Evolutionary conservation across 2,113 vertebrate genomes (phyloP).

Genomic region (Eulacestoma nigropectus): DNA sequence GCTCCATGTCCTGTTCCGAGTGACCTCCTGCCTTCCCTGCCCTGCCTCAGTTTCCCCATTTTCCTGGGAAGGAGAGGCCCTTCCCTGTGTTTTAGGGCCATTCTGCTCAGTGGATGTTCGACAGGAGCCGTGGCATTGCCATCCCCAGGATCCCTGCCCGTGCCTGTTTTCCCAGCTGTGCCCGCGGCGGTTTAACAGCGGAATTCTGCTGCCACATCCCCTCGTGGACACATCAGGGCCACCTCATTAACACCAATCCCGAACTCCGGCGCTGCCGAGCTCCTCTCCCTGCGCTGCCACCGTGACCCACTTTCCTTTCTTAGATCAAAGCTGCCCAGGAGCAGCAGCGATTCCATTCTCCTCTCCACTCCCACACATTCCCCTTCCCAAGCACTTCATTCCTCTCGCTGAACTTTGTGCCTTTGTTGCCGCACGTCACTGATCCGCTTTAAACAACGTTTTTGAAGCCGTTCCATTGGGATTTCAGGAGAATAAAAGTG

Average conservation of each 20-base stretch:
- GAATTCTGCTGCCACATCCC: neutral
- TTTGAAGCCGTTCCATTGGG: neutral
- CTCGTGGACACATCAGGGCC: neutral
- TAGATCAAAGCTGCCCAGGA: neutral
- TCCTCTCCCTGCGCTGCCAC: neutral
- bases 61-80: neutral
- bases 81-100: neutral
- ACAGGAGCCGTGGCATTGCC: neutral
- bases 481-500: neutral
- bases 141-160: no score
- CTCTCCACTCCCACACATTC: neutral
- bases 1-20: rapidly evolving
- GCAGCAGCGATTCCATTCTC: neutral
- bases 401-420: neutral
- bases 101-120: neutral
- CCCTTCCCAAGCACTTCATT: neutral
- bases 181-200: rapidly evolving
- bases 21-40: neutral
- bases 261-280: neutral
- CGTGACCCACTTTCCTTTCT: neutral
- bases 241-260: neutral
- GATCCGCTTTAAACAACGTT: neutral
- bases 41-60: neutral
- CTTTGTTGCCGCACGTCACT: neutral
- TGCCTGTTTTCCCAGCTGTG: neutral